A percentile compares a stretch with the other conserved stretches of the same genome.
These are phyloP conservation scores for Procavia capensis DNA, from an alignment of 2,113 vertebrate species.

Conservation along the genomic window DNA sequence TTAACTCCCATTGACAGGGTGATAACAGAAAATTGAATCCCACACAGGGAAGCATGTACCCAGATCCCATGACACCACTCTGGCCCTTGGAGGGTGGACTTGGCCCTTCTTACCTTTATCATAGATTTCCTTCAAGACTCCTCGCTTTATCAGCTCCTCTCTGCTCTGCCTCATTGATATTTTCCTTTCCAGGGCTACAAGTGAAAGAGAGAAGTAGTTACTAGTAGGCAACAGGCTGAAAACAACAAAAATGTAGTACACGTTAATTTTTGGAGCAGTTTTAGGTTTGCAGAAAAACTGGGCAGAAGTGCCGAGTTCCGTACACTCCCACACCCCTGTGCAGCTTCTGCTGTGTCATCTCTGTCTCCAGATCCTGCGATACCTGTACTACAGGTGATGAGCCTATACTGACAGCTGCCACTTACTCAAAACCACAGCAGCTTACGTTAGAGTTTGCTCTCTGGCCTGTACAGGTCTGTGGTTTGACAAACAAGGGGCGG, in stretches of 20 bases:
- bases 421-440: background rate
- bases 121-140: constrained; percentile 98
- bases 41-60: fast-evolving
- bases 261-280: background rate
- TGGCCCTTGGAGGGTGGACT: background rate
- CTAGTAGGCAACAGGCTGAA: background rate
- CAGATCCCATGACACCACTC: fast-evolving
- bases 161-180: constrained; percentile 98
- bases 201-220: constrained; percentile 69
- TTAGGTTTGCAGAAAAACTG: background rate
- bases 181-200: constrained; percentile 97
- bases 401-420: background rate
- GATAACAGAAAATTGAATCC: background rate
- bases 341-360: background rate
- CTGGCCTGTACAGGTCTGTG: background rate
- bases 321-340: background rate
- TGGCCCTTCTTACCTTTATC: constrained; percentile 94
- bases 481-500: background rate
- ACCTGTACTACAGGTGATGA: background rate
- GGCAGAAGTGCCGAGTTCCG: background rate
- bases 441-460: background rate
- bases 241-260: background rate
- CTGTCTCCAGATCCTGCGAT: background rate
- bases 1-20: background rate
- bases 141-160: constrained; percentile 98